A percentile compares a stretch with the other conserved stretches of the same genome.
Evolutionary conservation across 23 tunicate genomes (phyloP).

Genomic region (Oikopleura vanhoeffeni): DNA sequence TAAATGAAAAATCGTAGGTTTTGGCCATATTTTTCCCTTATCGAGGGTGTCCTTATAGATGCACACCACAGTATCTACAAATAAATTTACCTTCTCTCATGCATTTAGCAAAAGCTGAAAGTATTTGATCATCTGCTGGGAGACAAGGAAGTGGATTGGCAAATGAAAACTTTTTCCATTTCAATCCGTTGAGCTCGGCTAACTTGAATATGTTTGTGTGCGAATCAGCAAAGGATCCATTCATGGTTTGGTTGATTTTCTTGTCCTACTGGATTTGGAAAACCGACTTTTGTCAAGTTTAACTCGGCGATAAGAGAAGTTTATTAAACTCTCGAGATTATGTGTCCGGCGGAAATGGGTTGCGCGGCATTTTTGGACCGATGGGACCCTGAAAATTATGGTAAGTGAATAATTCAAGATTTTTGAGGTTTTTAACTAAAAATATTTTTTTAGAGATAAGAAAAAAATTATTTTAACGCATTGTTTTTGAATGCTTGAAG

Average conservation of each 20-base stretch:
- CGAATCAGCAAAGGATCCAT: neutral
- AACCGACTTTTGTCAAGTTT: neutral
- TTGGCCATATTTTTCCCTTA: too few species aligned
- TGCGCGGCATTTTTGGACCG: neutral
- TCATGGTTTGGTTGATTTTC: neutral
- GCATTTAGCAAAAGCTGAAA: conserved; percentile 5
- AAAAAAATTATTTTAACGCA: neutral
- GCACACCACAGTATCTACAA: too few species aligned
- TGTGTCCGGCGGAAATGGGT: neutral
- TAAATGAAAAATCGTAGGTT: too few species aligned
- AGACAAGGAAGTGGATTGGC: conserved; percentile 9
- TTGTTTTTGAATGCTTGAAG: too few species aligned
- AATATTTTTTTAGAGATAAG: neutral
- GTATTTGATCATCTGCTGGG: neutral
- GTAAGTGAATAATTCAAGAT: too few species aligned
- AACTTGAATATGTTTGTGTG: conserved; percentile 7
- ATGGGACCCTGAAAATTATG: neutral
- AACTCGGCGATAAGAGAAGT: neutral
- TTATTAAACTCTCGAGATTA: neutral
- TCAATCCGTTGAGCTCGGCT: neutral
- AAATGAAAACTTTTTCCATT: neutral
- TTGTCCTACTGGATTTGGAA: neutral
- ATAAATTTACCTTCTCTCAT: neutral
- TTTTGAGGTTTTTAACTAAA: too few species aligned
- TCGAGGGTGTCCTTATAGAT: too few species aligned